Base-by-base conservation (phyloP, 1,140 invertebrate genomes). In the Phymastichus coffea region DNA sequence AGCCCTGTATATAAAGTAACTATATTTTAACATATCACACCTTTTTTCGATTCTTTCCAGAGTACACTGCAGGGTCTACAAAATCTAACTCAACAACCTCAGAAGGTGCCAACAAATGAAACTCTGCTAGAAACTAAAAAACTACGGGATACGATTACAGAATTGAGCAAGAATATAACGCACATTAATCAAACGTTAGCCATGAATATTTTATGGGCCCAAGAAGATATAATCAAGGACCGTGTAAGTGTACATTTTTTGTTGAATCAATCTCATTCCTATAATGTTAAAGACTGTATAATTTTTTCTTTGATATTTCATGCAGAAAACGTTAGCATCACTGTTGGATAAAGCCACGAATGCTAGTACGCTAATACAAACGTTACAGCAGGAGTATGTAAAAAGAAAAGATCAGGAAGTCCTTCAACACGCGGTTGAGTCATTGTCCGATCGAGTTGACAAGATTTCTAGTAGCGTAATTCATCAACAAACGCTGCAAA, bases 181-280 rank as follows among this genome's bases (percentile, higher is more conserved):
- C 70, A 66, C 19, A 73, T 81, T 12, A 82, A 82, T 61, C 67
- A 78, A 37, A 82, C 77, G 3, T 61, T 83, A n/a, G 71, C 73
- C 1, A 74, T 69, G 51, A 75, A 71, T 49, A 70, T 82, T 40
- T 72, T 78, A 43, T 82, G 77, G 77, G 65, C 74, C 15, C 63
- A 65, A 14, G 78, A 82, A 40, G 80, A 82, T 64, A 75, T 80
- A 55, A 55, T 64, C 4, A 77, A 78, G 62, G 78, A 82, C 70
- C 76, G 80, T 63, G 81, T 82, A 70, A 76, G 69, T 71, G 44
- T 67, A 20, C 23, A 38, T 55, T n/a, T 35, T n/a, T 38, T 41
- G 17, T 15, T 26, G 17, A n/a, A 25, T 35, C 28, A 19, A 25
- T 1, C 37, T 12, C 22, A 22, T 46, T 47, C 33, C 14, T 26